Conservation (phyloP, 2,113 vertebrate genomes). For the Sylvia atricapilla region DNA sequence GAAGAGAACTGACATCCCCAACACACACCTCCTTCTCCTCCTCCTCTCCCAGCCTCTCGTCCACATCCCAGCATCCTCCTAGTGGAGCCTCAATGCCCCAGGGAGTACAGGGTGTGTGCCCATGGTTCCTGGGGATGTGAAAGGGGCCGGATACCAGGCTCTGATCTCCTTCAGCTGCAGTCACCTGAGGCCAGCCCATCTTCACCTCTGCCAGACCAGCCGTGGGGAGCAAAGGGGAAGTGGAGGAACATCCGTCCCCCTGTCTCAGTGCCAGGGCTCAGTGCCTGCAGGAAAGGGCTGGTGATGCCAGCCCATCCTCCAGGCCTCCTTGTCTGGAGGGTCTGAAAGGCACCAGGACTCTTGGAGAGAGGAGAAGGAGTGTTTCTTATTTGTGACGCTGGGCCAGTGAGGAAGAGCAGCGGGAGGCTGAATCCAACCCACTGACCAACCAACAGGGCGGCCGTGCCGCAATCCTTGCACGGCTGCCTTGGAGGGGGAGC, state of each 20-base stretch:
- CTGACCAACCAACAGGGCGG: neutral
- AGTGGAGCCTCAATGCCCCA: neutral
- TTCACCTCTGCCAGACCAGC: neutral
- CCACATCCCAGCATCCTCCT: neutral
- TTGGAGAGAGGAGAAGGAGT: neutral
- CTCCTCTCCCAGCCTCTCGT: neutral
- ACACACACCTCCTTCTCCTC: neutral
- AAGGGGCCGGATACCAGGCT: neutral
- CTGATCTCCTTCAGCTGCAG: neutral
- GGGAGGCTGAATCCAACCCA: neutral
- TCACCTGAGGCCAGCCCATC: neutral
- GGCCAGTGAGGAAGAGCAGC: neutral
- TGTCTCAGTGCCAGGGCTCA: rapidly evolving
- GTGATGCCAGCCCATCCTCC: neutral
- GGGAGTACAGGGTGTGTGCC: neutral
- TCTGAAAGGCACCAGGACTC: conserved; percentile 21
- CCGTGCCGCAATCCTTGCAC: neutral
- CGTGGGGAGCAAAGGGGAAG: neutral
- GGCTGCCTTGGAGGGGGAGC: neutral
- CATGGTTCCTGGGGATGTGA: neutral
- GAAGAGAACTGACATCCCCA: neutral
- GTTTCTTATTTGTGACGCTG: neutral
- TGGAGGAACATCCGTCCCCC: neutral
- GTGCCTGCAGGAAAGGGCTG: neutral
- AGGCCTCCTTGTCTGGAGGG: neutral